phyloP scores from a whole-genome alignment of 2,888 invertebrate genomes.

The Drosophila formosana region DNA sequence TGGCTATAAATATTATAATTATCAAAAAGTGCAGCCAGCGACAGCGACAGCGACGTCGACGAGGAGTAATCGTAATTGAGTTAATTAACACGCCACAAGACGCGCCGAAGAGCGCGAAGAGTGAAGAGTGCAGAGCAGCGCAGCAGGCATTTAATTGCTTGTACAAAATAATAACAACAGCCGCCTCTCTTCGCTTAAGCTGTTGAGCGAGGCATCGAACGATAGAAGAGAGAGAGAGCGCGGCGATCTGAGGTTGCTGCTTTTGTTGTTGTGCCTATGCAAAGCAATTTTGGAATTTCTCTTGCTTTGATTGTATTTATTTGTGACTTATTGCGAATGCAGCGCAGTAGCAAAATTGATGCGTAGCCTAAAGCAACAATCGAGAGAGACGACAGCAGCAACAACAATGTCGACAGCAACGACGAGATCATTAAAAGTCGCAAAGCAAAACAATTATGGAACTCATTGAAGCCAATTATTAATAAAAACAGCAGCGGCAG shows the following conservation, averaged over 20 bases:
- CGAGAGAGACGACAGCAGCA: conserved; percentile 9
- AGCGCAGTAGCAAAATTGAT: conserved; percentile 8
- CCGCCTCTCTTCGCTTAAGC: conserved; percentile 11
- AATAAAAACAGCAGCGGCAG: conserved; percentile 66
- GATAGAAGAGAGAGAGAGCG: background rate
- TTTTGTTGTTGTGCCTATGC: background rate
- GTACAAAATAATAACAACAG: conserved; percentile 70
- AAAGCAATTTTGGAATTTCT: conserved; percentile 12
- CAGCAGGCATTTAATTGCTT: conserved; percentile 76
- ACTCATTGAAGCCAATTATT: conserved; percentile 84
- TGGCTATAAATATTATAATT: conserved; percentile 78
- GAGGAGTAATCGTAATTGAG: conserved; percentile 77
- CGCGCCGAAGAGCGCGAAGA: conserved; percentile 49
- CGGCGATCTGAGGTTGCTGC: conserved; percentile 7
- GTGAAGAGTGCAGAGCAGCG: conserved; percentile 2
- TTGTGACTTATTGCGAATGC: conserved; percentile 1
- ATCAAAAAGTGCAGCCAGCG: conserved; percentile 75
- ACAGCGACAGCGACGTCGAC: conserved; percentile 40
- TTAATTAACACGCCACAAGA: conserved; percentile 81
- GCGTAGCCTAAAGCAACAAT: conserved; percentile 43
- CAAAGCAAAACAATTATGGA: conserved; percentile 83
- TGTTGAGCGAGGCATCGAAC: background rate
- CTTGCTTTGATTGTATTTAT: conserved; percentile 6
- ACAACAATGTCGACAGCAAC: conserved; percentile 34
- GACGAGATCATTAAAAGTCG: conserved; percentile 80